phyloP scores from a whole-genome alignment of 2,797 vertebrate genomes.

The Malurus leucopterus region DNA sequence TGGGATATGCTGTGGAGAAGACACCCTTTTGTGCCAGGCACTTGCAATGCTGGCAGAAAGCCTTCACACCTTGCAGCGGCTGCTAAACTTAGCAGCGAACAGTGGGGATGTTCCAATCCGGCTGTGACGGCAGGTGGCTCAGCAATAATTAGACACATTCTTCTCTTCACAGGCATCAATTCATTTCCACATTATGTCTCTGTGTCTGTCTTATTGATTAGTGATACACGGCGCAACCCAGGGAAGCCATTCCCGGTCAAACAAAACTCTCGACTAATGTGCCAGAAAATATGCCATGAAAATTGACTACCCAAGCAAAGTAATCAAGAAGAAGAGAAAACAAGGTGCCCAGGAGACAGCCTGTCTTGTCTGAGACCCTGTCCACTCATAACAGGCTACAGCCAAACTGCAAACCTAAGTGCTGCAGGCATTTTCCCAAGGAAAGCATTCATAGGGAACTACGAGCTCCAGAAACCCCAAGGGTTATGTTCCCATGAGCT shows the following conservation, averaged over 20 bases:
- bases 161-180: not conserved
- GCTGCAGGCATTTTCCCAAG: not conserved
- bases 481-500: not conserved
- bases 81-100: not conserved
- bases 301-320: not conserved
- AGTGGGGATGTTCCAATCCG: not conserved
- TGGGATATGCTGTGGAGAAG: not conserved
- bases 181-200: not conserved
- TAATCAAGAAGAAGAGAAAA: not conserved
- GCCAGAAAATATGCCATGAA: not conserved
- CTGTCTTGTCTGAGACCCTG: not conserved
- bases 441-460: fast-evolving
- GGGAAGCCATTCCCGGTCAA: not conserved
- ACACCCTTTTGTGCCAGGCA: not conserved
- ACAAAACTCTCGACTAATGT: not conserved
- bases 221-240: not conserved
- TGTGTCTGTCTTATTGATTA: not conserved
- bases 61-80: not conserved
- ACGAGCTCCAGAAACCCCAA: not conserved
- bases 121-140: not conserved
- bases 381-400: not conserved
- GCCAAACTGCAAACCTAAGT: not conserved
- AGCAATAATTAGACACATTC: slow-evolving; percentile 6
- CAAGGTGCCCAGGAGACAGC: not conserved
- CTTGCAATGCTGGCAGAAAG: not conserved